Percentiles rank a stretch among this genome's conserved stretches.
Conservation (phyloP, 2,888 invertebrate genomes). For the Dolichomitus sp. region DNA sequence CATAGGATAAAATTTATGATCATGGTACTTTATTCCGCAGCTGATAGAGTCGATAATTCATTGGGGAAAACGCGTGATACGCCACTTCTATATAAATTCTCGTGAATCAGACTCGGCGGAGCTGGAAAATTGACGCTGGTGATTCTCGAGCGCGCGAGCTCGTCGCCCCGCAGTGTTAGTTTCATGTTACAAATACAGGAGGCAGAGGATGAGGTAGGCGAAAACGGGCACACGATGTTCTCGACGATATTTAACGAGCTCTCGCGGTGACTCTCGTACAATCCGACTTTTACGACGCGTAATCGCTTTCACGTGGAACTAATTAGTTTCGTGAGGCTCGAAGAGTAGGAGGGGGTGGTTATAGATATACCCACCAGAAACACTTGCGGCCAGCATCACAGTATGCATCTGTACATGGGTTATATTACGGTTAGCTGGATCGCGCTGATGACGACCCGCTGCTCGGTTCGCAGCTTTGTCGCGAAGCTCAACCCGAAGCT, state of each 20-base stretch:
- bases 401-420: conserved; percentile 13
- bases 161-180: conserved; percentile 21
- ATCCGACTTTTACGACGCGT: conserved; percentile 59
- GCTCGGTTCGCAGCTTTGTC: not conserved
- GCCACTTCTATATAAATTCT: not conserved
- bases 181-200: conserved; percentile 39
- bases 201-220: not conserved
- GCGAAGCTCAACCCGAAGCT: conserved; percentile 10
- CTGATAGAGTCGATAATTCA: conserved; percentile 47
- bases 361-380: not conserved
- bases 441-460: not conserved
- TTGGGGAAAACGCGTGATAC: conserved; percentile 16
- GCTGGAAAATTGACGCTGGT: conserved; percentile 37
- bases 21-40: conserved; percentile 20
- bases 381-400: conserved; percentile 10
- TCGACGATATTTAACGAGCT: conserved; percentile 60
- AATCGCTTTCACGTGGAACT: conserved; percentile 64
- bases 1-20: conserved; percentile 25
- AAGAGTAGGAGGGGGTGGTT: not conserved
- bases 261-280: conserved; percentile 38
- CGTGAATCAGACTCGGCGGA: conserved; percentile 23
- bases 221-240: conserved; percentile 47
- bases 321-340: conserved; percentile 55
- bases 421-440: conserved; percentile 5
- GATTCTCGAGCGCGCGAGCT: conserved; percentile 6